Evolutionary conservation across 2,888 invertebrate genomes (phyloP), one percentile per base, ranked within the genome.

Genomic region (Euzetes globulus): DNA sequence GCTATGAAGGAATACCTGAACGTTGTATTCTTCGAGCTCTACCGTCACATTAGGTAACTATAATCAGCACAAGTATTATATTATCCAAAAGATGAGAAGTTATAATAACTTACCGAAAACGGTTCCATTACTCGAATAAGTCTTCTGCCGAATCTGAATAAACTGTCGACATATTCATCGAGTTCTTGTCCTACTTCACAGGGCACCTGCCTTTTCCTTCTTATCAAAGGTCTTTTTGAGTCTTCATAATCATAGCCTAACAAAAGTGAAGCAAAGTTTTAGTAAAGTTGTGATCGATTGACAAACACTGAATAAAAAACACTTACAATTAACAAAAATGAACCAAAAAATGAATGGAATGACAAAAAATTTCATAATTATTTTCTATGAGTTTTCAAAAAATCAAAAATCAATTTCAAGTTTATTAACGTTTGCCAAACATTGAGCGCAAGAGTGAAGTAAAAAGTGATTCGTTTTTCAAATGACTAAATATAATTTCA

Each of bases 111-210:
- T 19, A 71, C 75, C 29, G 76, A 72, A 22, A 79, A 71, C 0
- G 79, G 79, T 71, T 79, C 79, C 79, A 77, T 78, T 41, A 78
- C 78, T 60, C 79, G 75, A 25, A 79, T 71, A 9, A 79, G 68
- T 70, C 79, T 33, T n/a, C 76, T 71, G 29, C 77, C 78, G 55
- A 79, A 79, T 22, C 79, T 45, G 33, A 79, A 76, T n/a, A 79
- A 76, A 22, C 77, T 78, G 72, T 79, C 79, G 3, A 79, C 79
- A 75, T 79, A 79, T 55, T 79, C 79, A 45, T 79, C 79, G 17
- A 79, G 45, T 13, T 78, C 79, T 63, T 78, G 77, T 3, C 79
- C 79, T 22, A 77, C 77, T 68, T 79, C 77, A 70, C 79, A 79
- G 0, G 79, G 79, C 19, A 79, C 78, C 73, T 79, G 79, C 37